These are phyloP conservation scores for Falcaria lacertinaria DNA, from an alignment of 2,888 invertebrate genomes.

Conservation along the genomic window DNA sequence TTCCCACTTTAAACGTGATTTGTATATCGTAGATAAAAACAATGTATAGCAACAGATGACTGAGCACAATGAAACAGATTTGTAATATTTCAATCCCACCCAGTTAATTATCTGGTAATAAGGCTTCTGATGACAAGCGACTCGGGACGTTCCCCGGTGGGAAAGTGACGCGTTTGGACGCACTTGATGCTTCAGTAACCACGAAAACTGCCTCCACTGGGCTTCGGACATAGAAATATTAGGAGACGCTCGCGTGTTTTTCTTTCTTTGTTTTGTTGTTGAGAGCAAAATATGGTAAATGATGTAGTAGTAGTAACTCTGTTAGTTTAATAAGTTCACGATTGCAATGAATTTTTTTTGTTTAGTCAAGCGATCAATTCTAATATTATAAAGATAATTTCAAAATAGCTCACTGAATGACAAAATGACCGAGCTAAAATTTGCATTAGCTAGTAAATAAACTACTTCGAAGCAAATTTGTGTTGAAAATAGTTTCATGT, in stretches of 20 bases:
- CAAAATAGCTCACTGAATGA: too few relatives aligned
- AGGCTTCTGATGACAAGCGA: conserved; percentile 54
- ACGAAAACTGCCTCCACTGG: conserved; percentile 58
- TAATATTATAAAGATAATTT: too few relatives aligned
- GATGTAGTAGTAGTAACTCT: too few relatives aligned
- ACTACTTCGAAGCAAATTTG: too few relatives aligned
- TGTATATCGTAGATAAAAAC: background rate
- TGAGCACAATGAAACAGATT: conserved; percentile 14
- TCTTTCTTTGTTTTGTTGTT: too few relatives aligned
- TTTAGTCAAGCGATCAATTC: too few relatives aligned
- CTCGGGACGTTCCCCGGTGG: conserved; percentile 46
- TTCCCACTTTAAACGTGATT: background rate
- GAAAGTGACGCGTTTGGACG: conserved; percentile 63
- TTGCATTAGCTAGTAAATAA: too few relatives aligned
- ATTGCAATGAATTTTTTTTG: too few relatives aligned
- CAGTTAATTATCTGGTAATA: conserved; percentile 46
- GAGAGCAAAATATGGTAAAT: too few relatives aligned
- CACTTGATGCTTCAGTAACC: conserved; percentile 67
- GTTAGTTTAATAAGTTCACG: too few relatives aligned
- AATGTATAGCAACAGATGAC: background rate
- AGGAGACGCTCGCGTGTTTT: conserved; percentile 42
- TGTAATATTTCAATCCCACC: conserved; percentile 18
- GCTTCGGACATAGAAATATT: conserved; percentile 19
- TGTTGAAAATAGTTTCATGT: too few relatives aligned
- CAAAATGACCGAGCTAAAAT: too few relatives aligned